Conservation (phyloP, 2,888 invertebrate genomes). For the Phyllotreta cruciferae region DNA sequence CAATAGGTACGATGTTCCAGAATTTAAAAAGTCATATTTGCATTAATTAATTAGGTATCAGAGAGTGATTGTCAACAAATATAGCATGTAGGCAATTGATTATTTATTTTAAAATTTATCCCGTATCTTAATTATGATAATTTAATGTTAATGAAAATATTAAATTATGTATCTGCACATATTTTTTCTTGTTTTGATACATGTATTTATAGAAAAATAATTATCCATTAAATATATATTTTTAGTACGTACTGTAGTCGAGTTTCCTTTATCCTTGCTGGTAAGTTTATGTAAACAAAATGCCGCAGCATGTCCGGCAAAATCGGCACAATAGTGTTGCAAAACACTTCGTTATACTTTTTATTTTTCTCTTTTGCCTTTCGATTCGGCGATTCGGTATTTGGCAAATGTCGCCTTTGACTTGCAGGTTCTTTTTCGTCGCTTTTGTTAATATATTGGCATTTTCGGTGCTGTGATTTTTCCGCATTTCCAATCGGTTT, state of each 20-base stretch:
- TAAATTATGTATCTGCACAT: no score
- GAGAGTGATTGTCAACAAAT: background rate
- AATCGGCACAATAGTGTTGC: conserved; percentile 17
- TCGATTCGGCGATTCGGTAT: conserved; percentile 31
- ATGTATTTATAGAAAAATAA: background rate
- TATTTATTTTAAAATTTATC: background rate
- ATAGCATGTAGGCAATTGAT: background rate
- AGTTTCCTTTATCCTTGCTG: conserved; percentile 14
- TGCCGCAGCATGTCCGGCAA: conserved; percentile 5
- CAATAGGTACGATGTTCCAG: conserved; percentile 15
- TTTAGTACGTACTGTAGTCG: no score
- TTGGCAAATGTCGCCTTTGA: conserved; percentile 35
- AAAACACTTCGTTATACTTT: conserved; percentile 17
- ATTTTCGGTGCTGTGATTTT: conserved; percentile 30
- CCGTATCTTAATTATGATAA: background rate
- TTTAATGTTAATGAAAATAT: no score
- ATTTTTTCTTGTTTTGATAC: no score
- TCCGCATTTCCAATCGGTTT: conserved; percentile 23
- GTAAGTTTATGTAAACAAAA: conserved; percentile 16
- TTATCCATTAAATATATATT: conserved; percentile 9
- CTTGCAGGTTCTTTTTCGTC: conserved; percentile 32
- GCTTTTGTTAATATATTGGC: conserved; percentile 31
- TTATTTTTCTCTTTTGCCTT: conserved; percentile 28
- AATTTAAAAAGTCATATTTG: conserved; percentile 10
- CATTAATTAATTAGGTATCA: conserved; percentile 11